A percentile compares a stretch with the other conserved stretches of the same genome.
phyloP scores from a whole-genome alignment of 2,797 vertebrate species.

The Manis pentadactyla region DNA sequence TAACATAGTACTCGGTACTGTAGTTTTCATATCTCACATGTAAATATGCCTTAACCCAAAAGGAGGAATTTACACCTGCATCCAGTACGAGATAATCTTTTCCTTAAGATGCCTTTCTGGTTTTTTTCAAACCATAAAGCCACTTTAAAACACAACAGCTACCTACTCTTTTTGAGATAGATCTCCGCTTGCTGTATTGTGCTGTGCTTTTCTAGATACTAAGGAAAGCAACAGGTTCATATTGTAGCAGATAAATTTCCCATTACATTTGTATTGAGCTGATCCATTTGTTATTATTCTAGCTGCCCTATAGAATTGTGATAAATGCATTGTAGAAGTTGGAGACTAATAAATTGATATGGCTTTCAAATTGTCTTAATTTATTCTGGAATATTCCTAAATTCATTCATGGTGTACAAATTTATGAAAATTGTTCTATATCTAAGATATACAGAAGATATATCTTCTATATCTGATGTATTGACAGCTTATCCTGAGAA shows the following conservation, averaged over 20 bases:
- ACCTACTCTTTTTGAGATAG: background rate
- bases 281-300: background rate
- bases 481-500: slow-evolving; percentile 4
- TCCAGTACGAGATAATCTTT: background rate
- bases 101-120: background rate
- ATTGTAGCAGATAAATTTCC: background rate
- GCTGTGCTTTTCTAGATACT: background rate
- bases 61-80: background rate
- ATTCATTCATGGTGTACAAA: background rate
- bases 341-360: background rate
- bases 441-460: background rate
- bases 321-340: slow-evolving; percentile 1
- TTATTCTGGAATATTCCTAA: slow-evolving; percentile 16
- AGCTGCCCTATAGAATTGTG: background rate
- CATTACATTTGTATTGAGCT: background rate
- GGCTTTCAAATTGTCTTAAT: slow-evolving; percentile 18
- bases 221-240: background rate
- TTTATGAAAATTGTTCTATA: background rate
- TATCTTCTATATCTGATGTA: background rate
- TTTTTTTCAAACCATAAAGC: background rate
- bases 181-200: background rate
- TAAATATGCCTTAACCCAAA: slow-evolving; percentile 5
- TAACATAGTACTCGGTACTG: background rate
- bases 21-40: background rate
- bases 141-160: background rate